Base-by-base conservation (phyloP, 2,888 invertebrate species). In the Papilio elwesi region DNA sequence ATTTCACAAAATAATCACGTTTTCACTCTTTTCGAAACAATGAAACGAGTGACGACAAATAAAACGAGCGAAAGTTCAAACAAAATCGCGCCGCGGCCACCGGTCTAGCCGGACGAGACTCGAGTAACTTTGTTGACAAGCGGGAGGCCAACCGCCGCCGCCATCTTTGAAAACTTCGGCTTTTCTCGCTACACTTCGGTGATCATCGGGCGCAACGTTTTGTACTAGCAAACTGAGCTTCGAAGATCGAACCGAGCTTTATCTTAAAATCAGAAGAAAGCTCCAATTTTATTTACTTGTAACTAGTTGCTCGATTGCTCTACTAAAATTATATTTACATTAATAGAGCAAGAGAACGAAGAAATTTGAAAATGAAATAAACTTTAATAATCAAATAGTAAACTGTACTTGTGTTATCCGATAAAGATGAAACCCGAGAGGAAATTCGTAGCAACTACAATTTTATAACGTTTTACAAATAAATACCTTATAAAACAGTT, bases 121-220 rank as follows among this genome's bases (percentile, higher is more conserved):
- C 82, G 83, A 87, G 84, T 88, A 86, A 90, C 87, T 91, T 93
- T 93, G 93, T 93, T 93, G 93, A 93, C 93, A 93, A 91, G 90
- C 91, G 85, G 73, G 78, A 80, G 85, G 82, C 87, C 85, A 87
- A 84, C 83, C 82, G 82, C 79, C 80, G 83, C 83, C 84, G 91
- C 93, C 92, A 92, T 92, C 75, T 91, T 91, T 82, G 79, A 83
- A 81, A 75, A 80, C 87, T 86, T 92, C 93, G 92, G 85, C 76
- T 73, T 75, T 81, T 81, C 85, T 86, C 93, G 93, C 71, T 70
- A 15, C 15, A 68, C 76, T 77, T 92, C 86, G 85, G 77, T 38
- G 52, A 13, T 57, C 71, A 78, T 79, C 81, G 83, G 71, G 36
- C 55, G 43, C 59, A 57, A 67, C 66, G 59, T 64, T 62, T 43